These are phyloP conservation scores for Acrocephalus scirpaceus DNA, from an alignment of 2,797 vertebrate species.

Conservation along the genomic window DNA sequence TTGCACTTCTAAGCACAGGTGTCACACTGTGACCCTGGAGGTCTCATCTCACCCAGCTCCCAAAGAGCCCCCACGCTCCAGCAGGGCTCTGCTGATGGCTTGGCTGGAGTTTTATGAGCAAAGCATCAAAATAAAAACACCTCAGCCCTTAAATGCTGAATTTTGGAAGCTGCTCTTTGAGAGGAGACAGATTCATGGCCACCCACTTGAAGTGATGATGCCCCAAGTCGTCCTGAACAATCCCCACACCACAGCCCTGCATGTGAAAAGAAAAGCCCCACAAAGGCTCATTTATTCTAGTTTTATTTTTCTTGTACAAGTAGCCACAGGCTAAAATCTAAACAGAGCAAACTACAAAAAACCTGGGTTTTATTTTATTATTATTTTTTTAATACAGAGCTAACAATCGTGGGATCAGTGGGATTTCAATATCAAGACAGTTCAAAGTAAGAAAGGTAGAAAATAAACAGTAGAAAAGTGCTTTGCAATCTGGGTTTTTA, in stretches of 20 bases:
- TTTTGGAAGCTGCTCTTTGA: background rate
- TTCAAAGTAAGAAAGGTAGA: conserved; percentile 64
- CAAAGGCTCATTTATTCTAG: conserved; percentile 84
- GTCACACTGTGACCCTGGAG: background rate
- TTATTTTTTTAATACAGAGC: conserved; percentile 70
- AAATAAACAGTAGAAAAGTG: conserved; percentile 66
- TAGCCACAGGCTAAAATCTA: conserved; percentile 87
- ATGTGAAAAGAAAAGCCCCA: background rate
- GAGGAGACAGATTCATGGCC: background rate
- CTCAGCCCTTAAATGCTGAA: background rate
- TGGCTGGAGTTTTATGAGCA: background rate
- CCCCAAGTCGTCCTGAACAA: rapidly evolving
- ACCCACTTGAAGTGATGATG: rapidly evolving
- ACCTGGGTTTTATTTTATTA: background rate
- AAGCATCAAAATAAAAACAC: background rate
- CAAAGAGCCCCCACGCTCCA: background rate
- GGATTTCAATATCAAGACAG: conserved; percentile 70
- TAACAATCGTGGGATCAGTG: conserved; percentile 73
- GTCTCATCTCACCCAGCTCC: background rate
- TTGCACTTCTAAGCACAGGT: background rate
- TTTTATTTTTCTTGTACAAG: conserved; percentile 77
- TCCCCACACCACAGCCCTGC: background rate
- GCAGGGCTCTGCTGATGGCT: background rate
- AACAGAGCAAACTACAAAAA: conserved; percentile 84
- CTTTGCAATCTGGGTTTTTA: conserved; percentile 49